Evolutionary conservation across 1,140 invertebrate species (phyloP).

Genomic region (Patella vulgata): DNA sequence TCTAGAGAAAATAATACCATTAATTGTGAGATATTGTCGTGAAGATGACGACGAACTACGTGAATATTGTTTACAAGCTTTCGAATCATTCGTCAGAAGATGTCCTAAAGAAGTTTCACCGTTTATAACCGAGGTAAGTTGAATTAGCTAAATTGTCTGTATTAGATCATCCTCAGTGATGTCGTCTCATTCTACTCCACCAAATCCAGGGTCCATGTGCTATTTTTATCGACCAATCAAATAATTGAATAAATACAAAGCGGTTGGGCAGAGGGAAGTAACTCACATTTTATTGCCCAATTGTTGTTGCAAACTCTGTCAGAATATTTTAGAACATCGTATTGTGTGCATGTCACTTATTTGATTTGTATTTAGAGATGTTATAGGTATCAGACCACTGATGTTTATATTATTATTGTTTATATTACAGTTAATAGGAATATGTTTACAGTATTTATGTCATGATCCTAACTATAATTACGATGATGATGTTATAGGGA

Average conservation of each 20-base stretch:
- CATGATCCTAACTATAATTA: slow-evolving; percentile 99
- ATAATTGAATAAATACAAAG: no score
- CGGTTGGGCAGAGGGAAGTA: no score
- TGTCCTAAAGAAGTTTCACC: slow-evolving; percentile 96
- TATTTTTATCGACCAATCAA: no score
- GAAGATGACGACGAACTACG: slow-evolving; percentile 94
- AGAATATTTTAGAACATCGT: no score
- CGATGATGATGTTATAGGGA: slow-evolving; percentile 80
- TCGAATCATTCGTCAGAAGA: slow-evolving; percentile 94
- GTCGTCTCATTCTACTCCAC: no score
- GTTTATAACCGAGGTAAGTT: slow-evolving; percentile 82
- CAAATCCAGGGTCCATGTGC: no score
- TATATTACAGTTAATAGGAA: slow-evolving; percentile 79
- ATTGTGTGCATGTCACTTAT: no score
- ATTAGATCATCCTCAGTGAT: neutral
- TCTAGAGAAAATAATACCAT: slow-evolving; percentile 88
- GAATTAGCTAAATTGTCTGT: neutral
- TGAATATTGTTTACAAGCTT: slow-evolving; percentile 87
- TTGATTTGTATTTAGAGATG: no score
- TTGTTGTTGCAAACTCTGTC: no score
- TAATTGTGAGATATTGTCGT: slow-evolving; percentile 85
- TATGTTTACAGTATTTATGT: slow-evolving; percentile 93
- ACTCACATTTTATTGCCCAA: no score
- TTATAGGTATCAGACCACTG: no score
- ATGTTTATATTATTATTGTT: no score